A percentile compares a stretch with the other conserved stretches of the same genome.
phyloP scores from a whole-genome alignment of 2,888 invertebrate species.

The Gari tellinella region DNA sequence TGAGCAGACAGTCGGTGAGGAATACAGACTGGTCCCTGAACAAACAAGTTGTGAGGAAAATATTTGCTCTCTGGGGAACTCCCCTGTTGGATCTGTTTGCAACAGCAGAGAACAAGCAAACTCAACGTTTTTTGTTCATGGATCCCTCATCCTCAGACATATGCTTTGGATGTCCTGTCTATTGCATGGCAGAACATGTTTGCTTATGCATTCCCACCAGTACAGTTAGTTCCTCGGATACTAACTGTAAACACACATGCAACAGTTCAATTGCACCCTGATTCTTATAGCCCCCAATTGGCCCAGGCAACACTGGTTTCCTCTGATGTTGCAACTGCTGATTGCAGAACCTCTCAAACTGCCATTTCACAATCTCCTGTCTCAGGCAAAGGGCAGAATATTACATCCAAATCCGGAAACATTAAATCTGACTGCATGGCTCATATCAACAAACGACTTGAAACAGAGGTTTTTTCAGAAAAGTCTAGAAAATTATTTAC shows the following conservation, averaged over 20 bases:
- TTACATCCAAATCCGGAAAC: slow-evolving; percentile 17
- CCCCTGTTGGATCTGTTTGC: slow-evolving; percentile 28
- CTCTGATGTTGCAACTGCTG: slow-evolving; percentile 16
- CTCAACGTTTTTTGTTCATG: slow-evolving; percentile 30
- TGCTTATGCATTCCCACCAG: slow-evolving; percentile 37
- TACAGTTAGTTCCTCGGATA: slow-evolving; percentile 30
- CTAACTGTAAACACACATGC: slow-evolving; percentile 21
- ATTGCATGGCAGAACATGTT: slow-evolving; percentile 38
- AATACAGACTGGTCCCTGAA: slow-evolving; percentile 31
- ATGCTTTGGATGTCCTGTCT: slow-evolving; percentile 33
- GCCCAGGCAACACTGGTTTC: slow-evolving; percentile 40
- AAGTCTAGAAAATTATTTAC: slow-evolving; percentile 15
- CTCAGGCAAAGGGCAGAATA: slow-evolving; percentile 6
- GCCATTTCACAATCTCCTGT: slow-evolving; percentile 3
- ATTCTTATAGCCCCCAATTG: slow-evolving; percentile 36
- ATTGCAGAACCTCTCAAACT: slow-evolving; percentile 31
- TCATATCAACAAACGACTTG: slow-evolving; percentile 29
- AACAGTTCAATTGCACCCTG: slow-evolving; percentile 29
- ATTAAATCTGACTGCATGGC: slow-evolving; percentile 28
- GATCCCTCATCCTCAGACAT: slow-evolving; percentile 10
- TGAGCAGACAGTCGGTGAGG: slow-evolving; percentile 8
- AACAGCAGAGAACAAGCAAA: slow-evolving; percentile 22
- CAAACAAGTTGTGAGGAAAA: slow-evolving; percentile 17
- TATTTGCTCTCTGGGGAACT: slow-evolving; percentile 23
- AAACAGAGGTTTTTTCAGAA: slow-evolving; percentile 11